Evolutionary conservation across 2,888 invertebrate genomes (phyloP).

Genomic region (Copidosoma aretas): DNA sequence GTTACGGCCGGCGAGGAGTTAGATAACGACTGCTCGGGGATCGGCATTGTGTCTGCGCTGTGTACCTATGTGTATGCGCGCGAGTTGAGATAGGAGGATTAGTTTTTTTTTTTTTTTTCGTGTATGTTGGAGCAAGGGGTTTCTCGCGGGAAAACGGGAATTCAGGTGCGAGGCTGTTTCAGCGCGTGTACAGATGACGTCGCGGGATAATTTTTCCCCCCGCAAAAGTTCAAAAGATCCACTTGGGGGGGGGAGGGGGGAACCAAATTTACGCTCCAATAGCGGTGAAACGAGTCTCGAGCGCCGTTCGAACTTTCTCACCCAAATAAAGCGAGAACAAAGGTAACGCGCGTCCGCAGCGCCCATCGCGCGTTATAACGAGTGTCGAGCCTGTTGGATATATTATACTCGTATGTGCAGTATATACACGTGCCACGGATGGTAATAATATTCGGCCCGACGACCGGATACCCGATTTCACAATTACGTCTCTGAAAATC

Average conservation of each 20-base stretch:
- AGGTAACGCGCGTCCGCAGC: background rate
- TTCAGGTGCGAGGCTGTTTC: background rate
- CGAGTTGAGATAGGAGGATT: background rate
- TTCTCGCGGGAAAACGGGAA: background rate
- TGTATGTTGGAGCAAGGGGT: background rate
- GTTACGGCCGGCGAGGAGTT: background rate
- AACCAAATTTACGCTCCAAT: background rate
- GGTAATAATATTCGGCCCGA: background rate
- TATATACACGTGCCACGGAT: too few relatives aligned
- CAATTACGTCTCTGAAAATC: conserved; percentile 5
- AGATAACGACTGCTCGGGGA: too few relatives aligned
- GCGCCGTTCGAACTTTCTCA: too few relatives aligned
- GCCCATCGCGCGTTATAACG: background rate
- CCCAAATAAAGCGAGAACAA: background rate
- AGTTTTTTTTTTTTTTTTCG: background rate
- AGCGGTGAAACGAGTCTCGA: background rate
- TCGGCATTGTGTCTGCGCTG: too few relatives aligned
- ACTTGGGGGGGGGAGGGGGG: background rate
- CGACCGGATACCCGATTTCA: background rate
- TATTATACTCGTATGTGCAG: background rate
- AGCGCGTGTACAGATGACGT: background rate
- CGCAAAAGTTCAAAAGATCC: background rate
- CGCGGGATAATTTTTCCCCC: too few relatives aligned
- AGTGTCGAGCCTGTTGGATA: background rate
- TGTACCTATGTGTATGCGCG: too few relatives aligned